Conservation (phyloP, 2,888 invertebrate genomes). For the Chesias legatella region DNA sequence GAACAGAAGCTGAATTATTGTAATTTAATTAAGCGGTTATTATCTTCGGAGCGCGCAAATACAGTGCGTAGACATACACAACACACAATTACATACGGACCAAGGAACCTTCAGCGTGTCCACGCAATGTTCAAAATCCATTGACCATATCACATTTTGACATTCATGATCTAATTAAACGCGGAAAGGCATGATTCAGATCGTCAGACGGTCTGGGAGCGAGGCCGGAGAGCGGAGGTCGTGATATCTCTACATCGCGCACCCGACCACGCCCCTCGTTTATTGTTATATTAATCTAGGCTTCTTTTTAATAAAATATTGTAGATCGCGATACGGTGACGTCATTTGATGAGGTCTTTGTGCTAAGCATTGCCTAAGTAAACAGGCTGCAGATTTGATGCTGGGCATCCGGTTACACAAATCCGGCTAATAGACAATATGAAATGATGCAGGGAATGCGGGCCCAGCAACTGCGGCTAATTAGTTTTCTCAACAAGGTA, state of each 20-base stretch:
- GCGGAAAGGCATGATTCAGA: slow-evolving; percentile 41
- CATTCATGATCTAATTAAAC: slow-evolving; percentile 37
- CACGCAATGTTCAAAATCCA: background rate
- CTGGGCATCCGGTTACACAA: too few relatives aligned
- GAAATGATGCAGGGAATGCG: too few relatives aligned
- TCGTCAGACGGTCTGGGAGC: slow-evolving; percentile 46
- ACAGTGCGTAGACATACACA: too few relatives aligned
- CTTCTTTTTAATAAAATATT: slow-evolving; percentile 31
- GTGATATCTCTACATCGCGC: slow-evolving; percentile 46
- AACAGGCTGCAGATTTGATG: too few relatives aligned
- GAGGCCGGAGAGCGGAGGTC: slow-evolving; percentile 52
- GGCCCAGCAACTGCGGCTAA: too few relatives aligned
- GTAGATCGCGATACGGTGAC: slow-evolving; percentile 25
- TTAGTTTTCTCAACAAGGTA: too few relatives aligned
- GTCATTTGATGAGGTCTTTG: slow-evolving; percentile 16
- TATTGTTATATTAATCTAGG: slow-evolving; percentile 55
- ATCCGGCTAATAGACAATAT: too few relatives aligned
- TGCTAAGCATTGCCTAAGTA: background rate
- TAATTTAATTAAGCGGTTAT: too few relatives aligned
- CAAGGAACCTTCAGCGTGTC: too few relatives aligned
- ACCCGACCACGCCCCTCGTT: slow-evolving; percentile 49
- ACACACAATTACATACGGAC: too few relatives aligned
- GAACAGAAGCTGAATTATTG: too few relatives aligned
- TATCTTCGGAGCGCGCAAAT: too few relatives aligned
- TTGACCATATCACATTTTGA: slow-evolving; percentile 18